Evolutionary conservation across 2,113 vertebrate species (phyloP), one percentile per base, ranked within the genome.

Genomic region (Mus musculus): DNA sequence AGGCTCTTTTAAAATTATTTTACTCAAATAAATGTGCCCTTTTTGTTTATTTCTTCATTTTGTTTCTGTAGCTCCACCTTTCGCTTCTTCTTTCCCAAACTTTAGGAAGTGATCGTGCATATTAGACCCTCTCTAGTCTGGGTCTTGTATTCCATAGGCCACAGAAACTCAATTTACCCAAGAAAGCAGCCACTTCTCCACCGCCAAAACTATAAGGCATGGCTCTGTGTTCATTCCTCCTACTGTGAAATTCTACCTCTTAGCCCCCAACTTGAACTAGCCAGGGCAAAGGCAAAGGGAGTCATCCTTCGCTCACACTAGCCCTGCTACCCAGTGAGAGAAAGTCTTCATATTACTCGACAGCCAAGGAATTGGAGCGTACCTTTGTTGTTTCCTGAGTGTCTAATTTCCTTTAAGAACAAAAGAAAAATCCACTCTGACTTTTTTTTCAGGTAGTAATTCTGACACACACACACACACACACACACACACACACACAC

Each of bases 41-140:
- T 96, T 96, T 96, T 96, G 93, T 91, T 90, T 82, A 94, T 92
- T 92, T 97, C 81, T 94, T 89, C 63, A 76, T 88, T 94, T 93
- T 59, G 72, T 91, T 96, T 94, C 89, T 88, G 42, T 71, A 84
- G 56, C 49, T 61, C 39, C 28, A 87, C 28, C 71, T 46, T 93
- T 90, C 59, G 89, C 76, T 39, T 88, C 36, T 49, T 87, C 24
- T 92, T 90, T 71, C 90, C 69, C 59, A 56, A 46, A 59, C 42
- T 94, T 73, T 76, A 95, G 24, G 80, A 88, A 90, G 91, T 69
- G 80, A 49, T 39, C 5, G 39, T 1, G 3, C 24, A 54, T 80
- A 72, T 80, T 39, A 80, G 71, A 69, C 33, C 36, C 76, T 94
- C 78, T 81, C 72, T 67, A 56, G n/a, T 94, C 17, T 54, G 91